Evolutionary conservation across 2,888 invertebrate species (phyloP), one percentile per base, ranked within the genome.

Genomic region (Ypsolopha scabrella): DNA sequence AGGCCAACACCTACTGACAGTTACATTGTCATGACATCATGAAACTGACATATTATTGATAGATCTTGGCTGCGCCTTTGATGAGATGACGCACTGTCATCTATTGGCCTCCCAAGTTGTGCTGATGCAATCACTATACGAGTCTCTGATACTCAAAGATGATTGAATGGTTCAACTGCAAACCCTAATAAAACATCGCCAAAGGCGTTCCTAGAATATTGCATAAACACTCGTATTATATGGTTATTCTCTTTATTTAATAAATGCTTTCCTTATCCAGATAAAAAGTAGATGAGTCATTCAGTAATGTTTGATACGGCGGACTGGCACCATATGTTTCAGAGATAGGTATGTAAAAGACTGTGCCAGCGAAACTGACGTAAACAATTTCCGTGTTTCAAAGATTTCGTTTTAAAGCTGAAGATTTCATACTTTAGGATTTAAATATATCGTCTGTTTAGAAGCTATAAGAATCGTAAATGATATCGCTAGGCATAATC

Each of bases 321-420:
- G 72, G 76, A 72, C 70, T 61, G 64, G 60, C 66, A 68, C 81
- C 81, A 85, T 82, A 76, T 82, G 81, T 71, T 80, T 70, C 68
- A 70, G 69, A 65, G 64, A 70, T 74, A 64, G 64, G 67, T 67
- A 76, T 77, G 24, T 24, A 24, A 70, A 72, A 75, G 71, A 76
- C 74, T 74, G 63, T 74, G 68, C 65, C 69, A 67, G 60, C 59
- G 61, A 62, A 4, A 47, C 62, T 62, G 60, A 63, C 61, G 60
- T 57, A 60, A 56, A 56, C 51, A 53, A 37, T 36, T 36, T 47
- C 36, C 9, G 47, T 47, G 36, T 37, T 47, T 47, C 51, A 58
- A 52, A 24, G 2, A 24, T 24, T 24, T 24, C 24, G 24, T 24
- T 24, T 3, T 24, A 24, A 24, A 24, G 4, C 2, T 24, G 4